These are phyloP conservation scores for Spodoptera exigua DNA, from an alignment of 2,888 invertebrate species.

Conservation along the genomic window DNA sequence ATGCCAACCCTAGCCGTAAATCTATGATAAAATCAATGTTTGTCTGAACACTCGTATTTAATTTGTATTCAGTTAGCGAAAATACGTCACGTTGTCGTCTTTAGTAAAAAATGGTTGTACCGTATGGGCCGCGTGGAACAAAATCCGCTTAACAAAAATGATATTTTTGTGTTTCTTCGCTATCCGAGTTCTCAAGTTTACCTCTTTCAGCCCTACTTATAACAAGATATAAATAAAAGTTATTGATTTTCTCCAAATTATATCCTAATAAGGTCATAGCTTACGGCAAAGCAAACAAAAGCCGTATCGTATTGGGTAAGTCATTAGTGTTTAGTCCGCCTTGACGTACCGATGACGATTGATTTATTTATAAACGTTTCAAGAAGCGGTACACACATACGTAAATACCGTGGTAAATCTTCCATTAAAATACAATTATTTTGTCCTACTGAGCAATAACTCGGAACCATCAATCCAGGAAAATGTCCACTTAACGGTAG, in stretches of 20 bases:
- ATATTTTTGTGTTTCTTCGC: no score
- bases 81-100: no score
- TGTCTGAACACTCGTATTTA: slow-evolving; percentile 30
- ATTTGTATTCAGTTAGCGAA: slow-evolving; percentile 26
- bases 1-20: slow-evolving; percentile 49
- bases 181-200: no score
- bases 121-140: no score
- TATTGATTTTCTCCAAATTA: neutral
- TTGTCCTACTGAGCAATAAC: slow-evolving; percentile 11
- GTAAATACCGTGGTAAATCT: slow-evolving; percentile 23
- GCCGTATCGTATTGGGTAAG: slow-evolving; percentile 3
- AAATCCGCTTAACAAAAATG: no score
- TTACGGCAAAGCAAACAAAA: neutral
- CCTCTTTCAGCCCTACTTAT: no score
- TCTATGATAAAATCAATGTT: slow-evolving; percentile 44
- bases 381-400: slow-evolving; percentile 22
- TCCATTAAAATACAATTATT: slow-evolving; percentile 28
- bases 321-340: slow-evolving; percentile 16
- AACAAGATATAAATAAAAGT: no score
- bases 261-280: neutral
- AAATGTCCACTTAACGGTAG: slow-evolving; percentile 53
- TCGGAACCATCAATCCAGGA: slow-evolving; percentile 51
- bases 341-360: slow-evolving; percentile 33
- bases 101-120: no score
- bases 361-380: slow-evolving; percentile 27